Base-by-base conservation (phyloP, 2,888 invertebrate species). In the Thecophora atra region DNA sequence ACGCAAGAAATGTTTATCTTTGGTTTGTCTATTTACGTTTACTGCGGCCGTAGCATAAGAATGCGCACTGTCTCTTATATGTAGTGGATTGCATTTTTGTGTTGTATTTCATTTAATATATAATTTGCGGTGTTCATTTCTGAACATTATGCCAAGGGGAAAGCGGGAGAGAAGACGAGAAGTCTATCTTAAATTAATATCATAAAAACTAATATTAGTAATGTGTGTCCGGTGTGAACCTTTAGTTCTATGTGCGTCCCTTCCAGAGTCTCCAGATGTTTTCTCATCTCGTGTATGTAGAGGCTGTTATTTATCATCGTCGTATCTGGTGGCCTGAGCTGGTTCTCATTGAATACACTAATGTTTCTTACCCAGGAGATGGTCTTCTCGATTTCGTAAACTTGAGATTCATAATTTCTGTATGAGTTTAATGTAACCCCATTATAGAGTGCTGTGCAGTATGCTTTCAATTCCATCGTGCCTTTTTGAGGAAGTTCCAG, bases 131-230 rank as follows among this genome's bases (percentile, higher is more conserved):
- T n/a, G n/a, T n/a, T n/a, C n/a, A n/a, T n/a, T n/a, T n/a, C n/a
- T n/a, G n/a, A n/a, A n/a, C n/a, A n/a, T n/a, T n/a, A n/a, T n/a
- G n/a, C n/a, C n/a, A n/a, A n/a, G n/a, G n/a, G n/a, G n/a, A n/a
- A n/a, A n/a, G n/a, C n/a, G n/a, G n/a, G n/a, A n/a, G n/a, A n/a
- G n/a, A n/a, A n/a, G n/a, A n/a, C n/a, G n/a, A n/a, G n/a, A n/a
- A n/a, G n/a, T n/a, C n/a, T n/a, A n/a, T n/a, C n/a, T n/a, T n/a
- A 52, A 52, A 47, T 51, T 51, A 30, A 60, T 28, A 60, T 60
- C 8, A 24, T 26, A n/a, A 28, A 17, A 11, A n/a, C 17, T 60
- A 28, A 60, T 60, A 28, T 60, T 28, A 60, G n/a, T 60, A n/a
- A 28, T 47, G 47, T n/a, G 30, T 24, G 26, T 21, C n/a, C 24